Base-by-base conservation (phyloP, 1,140 invertebrate species). In the Papilio machaon region DNA sequence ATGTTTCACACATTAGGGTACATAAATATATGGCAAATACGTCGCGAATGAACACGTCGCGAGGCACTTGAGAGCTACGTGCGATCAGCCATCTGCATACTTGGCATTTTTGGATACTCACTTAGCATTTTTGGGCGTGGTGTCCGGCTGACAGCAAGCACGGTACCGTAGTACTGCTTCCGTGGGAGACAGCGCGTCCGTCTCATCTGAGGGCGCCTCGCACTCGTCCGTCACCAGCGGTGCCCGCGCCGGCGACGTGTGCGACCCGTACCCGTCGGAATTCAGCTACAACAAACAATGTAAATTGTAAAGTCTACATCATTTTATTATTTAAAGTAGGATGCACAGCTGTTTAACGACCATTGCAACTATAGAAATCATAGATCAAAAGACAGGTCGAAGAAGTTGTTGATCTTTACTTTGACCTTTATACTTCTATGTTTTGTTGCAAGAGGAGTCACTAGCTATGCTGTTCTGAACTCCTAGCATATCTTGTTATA, bases 61-160 rank as follows among this genome's bases (percentile, higher is more conserved):
- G 47, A 49, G 47, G 0, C 5, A 15, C 23, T 30, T 30, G 23
- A 30, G 23, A 30, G 23, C 23, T 30, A 30, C 23, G 23, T 30
- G 2, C 23, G 23, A 30, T 30, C 23, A 30, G 23, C 23, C 23
- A 2, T 30, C 23, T 30, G 23, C 23, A 30, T 2, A 30, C 23
- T 30, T 30, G 23, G 23, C 23, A 30, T 30, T 58, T 52, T 79
- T 35, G 46, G 76, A 47, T 88, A 97, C 97, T 98, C 95, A 98
- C 97, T 98, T 98, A 92, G 97, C 97, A 96, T 98, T 98, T 95
- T 98, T 98, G 89, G 97, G 97, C 81, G 88, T 91, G n/a, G 89
- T 94, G 43, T 93, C 88, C 11, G 93, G 93, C 80, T 92, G 92
- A 79, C 93, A 94, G 88, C 93, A 93, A 3, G 91, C 87, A 60